These are phyloP conservation scores for Sciurus carolinensis DNA, from an alignment of 2,797 vertebrate genomes.

Conservation along the genomic window DNA sequence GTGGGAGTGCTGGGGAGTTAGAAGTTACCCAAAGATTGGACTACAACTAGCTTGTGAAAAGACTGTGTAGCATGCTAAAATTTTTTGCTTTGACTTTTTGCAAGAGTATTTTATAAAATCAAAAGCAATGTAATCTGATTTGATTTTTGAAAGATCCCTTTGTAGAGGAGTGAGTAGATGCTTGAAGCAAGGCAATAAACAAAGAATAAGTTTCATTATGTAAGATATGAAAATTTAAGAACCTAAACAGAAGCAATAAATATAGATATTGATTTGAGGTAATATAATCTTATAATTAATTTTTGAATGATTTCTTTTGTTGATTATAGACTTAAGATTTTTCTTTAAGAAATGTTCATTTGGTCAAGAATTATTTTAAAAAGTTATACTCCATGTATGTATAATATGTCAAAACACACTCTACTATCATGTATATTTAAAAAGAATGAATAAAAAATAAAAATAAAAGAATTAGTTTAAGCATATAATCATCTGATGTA, in stretches of 20 bases:
- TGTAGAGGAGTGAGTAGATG: not conserved
- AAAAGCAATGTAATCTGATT: constrained; percentile 29
- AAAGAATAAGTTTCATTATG: not conserved
- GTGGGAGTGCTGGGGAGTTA: not conserved
- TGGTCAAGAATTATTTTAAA: not conserved
- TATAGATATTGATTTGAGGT: not conserved
- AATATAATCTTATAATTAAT: constrained; percentile 35
- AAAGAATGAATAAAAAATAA: no score
- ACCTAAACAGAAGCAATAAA: constrained; percentile 2
- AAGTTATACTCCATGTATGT: not conserved
- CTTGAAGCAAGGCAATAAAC: not conserved
- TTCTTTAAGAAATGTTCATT: constrained; percentile 17
- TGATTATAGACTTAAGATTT: constrained; percentile 38
- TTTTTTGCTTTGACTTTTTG: not conserved
- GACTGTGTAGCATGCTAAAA: not conserved
- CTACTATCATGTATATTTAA: no score
- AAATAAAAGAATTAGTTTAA: not conserved
- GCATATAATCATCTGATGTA: not conserved
- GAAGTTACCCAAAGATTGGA: not conserved
- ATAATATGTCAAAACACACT: no score
- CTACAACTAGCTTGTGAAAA: not conserved
- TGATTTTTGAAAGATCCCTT: constrained; percentile 20
- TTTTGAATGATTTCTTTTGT: not conserved
- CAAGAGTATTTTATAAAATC: not conserved
- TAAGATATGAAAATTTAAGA: constrained; percentile 48